Conservation (phyloP, 2,797 vertebrate species). For the Dryobates pubescens region DNA sequence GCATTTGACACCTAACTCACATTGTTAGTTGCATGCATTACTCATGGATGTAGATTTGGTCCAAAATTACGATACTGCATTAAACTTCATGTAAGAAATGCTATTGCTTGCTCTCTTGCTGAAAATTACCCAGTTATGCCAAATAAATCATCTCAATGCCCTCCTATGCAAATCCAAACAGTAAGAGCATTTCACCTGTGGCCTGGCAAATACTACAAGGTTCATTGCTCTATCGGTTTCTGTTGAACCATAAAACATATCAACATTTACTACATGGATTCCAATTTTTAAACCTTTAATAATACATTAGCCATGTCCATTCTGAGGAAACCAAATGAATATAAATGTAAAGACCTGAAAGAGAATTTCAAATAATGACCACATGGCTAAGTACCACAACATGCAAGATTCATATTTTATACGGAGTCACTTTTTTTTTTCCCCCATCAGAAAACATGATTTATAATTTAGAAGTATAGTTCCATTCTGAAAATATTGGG, state of each 20-base stretch:
- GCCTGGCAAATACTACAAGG: background rate
- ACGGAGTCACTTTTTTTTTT: background rate
- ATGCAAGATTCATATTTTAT: constrained; percentile 29
- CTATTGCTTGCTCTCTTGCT: background rate
- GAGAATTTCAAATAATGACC: constrained; percentile 38
- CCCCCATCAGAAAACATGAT: background rate
- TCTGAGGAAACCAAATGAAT: constrained; percentile 31
- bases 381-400: background rate
- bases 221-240: constrained; percentile 32
- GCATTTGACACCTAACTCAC: accelerated
- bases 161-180: background rate
- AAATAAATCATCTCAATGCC: background rate
- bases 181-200: background rate
- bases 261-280: constrained; percentile 30
- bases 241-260: constrained; percentile 5
- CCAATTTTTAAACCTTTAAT: constrained; percentile 48
- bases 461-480: constrained; percentile 1
- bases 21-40: background rate
- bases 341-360: constrained; percentile 35
- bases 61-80: background rate
- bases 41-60: background rate
- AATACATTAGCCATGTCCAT: constrained; percentile 38
- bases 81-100: background rate
- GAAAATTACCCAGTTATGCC: background rate
- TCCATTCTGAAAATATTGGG: constrained; percentile 1